Conservation (phyloP, 2,888 invertebrate genomes). For the Meiosimyza platycephala region DNA sequence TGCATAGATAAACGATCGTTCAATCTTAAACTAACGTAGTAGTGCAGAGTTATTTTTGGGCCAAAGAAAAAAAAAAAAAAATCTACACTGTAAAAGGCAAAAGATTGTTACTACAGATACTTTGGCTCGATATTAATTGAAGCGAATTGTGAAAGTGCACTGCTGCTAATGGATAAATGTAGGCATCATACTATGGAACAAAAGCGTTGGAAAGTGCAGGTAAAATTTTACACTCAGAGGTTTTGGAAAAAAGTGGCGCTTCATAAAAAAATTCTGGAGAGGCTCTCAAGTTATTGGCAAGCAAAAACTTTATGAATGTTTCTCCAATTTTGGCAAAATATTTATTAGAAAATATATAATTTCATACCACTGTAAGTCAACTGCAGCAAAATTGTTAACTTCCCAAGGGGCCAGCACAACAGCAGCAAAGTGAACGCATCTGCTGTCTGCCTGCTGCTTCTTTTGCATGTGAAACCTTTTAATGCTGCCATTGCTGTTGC, state of each 20-base stretch:
- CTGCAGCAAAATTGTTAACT: no score
- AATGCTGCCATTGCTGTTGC: no score
- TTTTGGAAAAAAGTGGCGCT: not conserved
- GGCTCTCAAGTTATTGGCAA: no score
- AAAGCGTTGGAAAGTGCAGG: not conserved
- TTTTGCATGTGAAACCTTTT: no score
- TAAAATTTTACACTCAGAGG: not conserved
- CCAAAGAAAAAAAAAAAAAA: not conserved
- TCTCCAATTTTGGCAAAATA: no score
- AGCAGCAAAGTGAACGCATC: no score
- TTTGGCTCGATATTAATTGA: conserved; percentile 10
- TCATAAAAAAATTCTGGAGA: not conserved
- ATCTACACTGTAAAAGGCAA: not conserved
- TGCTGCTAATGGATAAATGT: conserved; percentile 9
- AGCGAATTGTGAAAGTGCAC: conserved; percentile 24
- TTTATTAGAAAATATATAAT: no score
- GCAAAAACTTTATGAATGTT: no score
- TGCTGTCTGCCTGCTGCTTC: no score
- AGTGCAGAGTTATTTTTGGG: not conserved
- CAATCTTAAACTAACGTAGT: not conserved
- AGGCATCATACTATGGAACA: not conserved
- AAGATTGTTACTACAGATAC: conserved; percentile 19
- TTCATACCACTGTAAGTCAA: no score
- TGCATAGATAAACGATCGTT: conserved; percentile 23
- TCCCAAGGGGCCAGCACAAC: no score